Base-by-base conservation (phyloP, 2,797 vertebrate species). In the Gymnothorax reevesii region DNA sequence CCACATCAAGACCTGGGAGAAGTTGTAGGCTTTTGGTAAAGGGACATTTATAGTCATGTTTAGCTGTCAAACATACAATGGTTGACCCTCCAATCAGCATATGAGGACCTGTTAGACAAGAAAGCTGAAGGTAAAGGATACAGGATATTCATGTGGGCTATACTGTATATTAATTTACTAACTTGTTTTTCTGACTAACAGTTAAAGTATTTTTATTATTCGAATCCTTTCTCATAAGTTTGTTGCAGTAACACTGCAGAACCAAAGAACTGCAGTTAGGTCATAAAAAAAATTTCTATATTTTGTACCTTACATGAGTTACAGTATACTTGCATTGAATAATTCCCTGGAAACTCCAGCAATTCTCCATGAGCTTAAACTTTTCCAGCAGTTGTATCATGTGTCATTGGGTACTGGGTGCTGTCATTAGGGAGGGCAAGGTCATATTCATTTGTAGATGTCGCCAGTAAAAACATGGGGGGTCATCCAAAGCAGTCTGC, bases 381-480 rank as follows among this genome's bases (percentile, higher is more conserved):
- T 17, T n/a, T 80, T 25, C 55, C 22, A 55, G 77, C 20, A 42
- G 22, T 82, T 86, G 49, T 60, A 71, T 86, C 85, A 71, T 82
- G 64, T 54, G 25, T 57, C 60, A 80, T 9, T 62, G 33, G 80
- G 83, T 77, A 83, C 75, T 33, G 75, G 17, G n/a, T 77, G 82
- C 55, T 60, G 27, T 83, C 10, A 22, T 73, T 64, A 62, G 42
- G 64, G 80, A 75, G 52, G 64, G 15, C 27, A 13, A 33, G 42
- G 57, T 49, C 13, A 42, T 57, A 49, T 82, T 49, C n/a, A 10
- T 82, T 71, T 60, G 66, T 4, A 4, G 15, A 60, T 83, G 60
- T 22, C 10, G 82, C 86, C 82, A 87, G 52, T 83, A 33, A 87
- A 87, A 62, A 87, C 57, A 77, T 6, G 20, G n/a, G 86, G 66